Evolutionary conservation across 2,888 invertebrate genomes (phyloP).

Genomic region (Criorhina ranunculi): DNA sequence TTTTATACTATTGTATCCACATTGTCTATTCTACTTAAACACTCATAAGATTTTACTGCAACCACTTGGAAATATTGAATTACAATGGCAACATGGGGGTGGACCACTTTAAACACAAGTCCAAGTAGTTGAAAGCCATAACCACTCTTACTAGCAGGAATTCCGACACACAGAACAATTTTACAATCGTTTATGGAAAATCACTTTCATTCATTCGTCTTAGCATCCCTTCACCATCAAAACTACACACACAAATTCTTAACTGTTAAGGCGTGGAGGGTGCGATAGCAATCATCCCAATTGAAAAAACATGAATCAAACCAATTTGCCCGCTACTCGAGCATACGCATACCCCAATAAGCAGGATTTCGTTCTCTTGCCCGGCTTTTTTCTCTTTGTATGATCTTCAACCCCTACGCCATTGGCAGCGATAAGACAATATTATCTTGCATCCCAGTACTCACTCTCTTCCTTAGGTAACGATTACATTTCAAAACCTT

Average conservation of each 20-base stretch:
- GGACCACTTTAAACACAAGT: slow-evolving; percentile 28
- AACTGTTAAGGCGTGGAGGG: slow-evolving; percentile 18
- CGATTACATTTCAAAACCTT: slow-evolving; percentile 50
- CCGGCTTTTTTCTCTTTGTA: slow-evolving; percentile 58
- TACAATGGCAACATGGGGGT: slow-evolving; percentile 51
- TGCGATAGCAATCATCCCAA: slow-evolving; percentile 44
- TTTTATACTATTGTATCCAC: no score
- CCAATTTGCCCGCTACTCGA: slow-evolving; percentile 61
- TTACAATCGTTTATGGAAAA: slow-evolving; percentile 63
- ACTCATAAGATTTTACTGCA: slow-evolving; percentile 44
- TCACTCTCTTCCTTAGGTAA: slow-evolving; percentile 39
- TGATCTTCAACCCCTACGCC: slow-evolving; percentile 65
- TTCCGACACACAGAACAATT: slow-evolving; percentile 43
- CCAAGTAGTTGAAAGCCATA: slow-evolving; percentile 18
- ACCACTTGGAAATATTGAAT: slow-evolving; percentile 51
- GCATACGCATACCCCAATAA: slow-evolving; percentile 47
- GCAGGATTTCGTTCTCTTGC: slow-evolving; percentile 43
- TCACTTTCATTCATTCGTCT: slow-evolving; percentile 51
- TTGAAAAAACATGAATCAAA: slow-evolving; percentile 74
- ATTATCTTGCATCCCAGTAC: slow-evolving; percentile 54
- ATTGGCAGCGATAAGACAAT: slow-evolving; percentile 67
- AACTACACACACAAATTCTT: not conserved
- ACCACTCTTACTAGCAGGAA: not conserved
- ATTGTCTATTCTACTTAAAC: not conserved
- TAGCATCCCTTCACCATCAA: slow-evolving; percentile 5